phyloP scores from a whole-genome alignment of 2,797 vertebrate genomes.

The Stomatorhinus walkeri region DNA sequence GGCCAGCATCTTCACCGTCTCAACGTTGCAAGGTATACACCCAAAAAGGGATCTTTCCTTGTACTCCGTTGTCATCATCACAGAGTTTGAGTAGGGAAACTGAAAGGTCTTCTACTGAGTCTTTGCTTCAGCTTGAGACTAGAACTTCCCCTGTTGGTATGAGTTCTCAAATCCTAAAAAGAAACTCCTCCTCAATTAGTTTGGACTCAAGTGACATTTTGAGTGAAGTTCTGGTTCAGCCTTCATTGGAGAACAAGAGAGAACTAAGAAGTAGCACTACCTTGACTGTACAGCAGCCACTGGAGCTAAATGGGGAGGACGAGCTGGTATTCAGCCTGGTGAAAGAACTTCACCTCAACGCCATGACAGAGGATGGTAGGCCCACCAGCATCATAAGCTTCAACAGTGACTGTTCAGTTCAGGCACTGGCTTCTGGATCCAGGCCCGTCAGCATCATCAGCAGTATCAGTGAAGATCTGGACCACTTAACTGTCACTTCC shows the following conservation, averaged over 20 bases:
- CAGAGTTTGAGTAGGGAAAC: constrained; percentile 52
- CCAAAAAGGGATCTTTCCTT: constrained; percentile 55
- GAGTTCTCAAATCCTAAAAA: constrained; percentile 74
- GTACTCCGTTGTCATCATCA: constrained; percentile 36
- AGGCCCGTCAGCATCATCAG: constrained; percentile 90
- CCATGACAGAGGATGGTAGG: constrained; percentile 66
- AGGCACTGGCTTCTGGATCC: constrained; percentile 64
- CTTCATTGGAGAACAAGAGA: constrained; percentile 54
- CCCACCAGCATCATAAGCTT: constrained; percentile 84
- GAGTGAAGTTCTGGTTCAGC: constrained; percentile 41
- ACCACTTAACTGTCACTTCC: constrained; percentile 49
- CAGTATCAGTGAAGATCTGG: constrained; percentile 79
- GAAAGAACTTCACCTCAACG: constrained; percentile 87
- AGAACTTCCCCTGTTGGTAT: constrained; percentile 85
- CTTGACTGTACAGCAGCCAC: constrained; percentile 87
- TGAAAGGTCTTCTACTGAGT: constrained; percentile 43
- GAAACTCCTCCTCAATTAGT: constrained; percentile 56
- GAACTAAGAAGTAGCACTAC: constrained; percentile 84
- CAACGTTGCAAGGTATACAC: constrained; percentile 65
- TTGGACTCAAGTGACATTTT: constrained; percentile 50
- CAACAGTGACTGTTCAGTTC: constrained; percentile 74
- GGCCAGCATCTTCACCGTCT: constrained; percentile 59
- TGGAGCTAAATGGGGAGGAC: constrained; percentile 88
- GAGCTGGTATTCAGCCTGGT: constrained; percentile 94
- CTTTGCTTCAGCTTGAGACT: constrained; percentile 65